Evolutionary conservation across 2,888 invertebrate genomes (phyloP), one percentile per base, ranked within the genome.

Genomic region (Rhogogaster chlorosoma): DNA sequence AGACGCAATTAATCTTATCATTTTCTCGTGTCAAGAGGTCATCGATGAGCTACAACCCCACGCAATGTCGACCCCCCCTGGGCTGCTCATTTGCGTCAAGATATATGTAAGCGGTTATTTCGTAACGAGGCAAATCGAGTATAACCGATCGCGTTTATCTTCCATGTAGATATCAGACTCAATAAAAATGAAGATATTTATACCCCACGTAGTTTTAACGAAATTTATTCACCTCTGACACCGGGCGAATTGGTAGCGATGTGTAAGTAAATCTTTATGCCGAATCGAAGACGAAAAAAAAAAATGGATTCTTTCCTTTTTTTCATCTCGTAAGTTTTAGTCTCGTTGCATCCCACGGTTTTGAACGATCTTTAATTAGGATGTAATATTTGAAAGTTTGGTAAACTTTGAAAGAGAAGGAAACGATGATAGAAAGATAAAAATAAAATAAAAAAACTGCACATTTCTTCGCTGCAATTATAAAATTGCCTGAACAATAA

Each of bases 1-100:
- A n/a, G n/a, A 7, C 18, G n/a, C n/a, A 7, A 53, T 53, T n/a
- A 53, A n/a, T n/a, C 7, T 53, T 53, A 53, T 53, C 53, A 7
- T 53, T n/a, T n/a, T 7, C 6, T 22, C 15, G 4, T 42, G 73
- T 22, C 73, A 42, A 42, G 42, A n/a, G 73, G 73, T 73, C 73
- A 73, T 73, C 38, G 42, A 29, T 42, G 22, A 73, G 10, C 38
- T 61, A n/a, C 12, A 22, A 73, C 73, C 73, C 73, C 73, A 73
- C 73, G 42, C 12, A 2, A 22, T 3, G 22, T 10, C 0, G 73
- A 42, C 73, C 73, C 73, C 73, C 73, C 73, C 42, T n/a, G 38
- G 73, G 73, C 10, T 12, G 26, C 12, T 73, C n/a, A 73, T 73
- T 42, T 73, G 73, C 73, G 73, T 73, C 73, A 42, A n/a, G 22